Base-by-base conservation (phyloP, 2,113 vertebrate genomes). In the Pyxicephalus adspersus region DNA sequence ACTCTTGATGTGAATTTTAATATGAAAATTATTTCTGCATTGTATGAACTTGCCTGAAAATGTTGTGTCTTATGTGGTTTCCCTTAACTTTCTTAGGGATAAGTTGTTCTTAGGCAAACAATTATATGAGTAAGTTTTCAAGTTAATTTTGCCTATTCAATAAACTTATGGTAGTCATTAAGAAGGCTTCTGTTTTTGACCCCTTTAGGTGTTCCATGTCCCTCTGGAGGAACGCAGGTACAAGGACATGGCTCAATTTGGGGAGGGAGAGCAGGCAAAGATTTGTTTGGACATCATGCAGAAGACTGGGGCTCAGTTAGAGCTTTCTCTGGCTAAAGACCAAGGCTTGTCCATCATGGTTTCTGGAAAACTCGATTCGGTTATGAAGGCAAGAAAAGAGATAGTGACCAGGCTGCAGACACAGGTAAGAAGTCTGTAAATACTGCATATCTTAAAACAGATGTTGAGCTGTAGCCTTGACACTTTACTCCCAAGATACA, bases 241-340 rank as follows among this genome's bases (percentile, higher is more conserved):
- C 89, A 99, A 99, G 92, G 97, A 99, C 91, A 96, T 99, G 89
- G 98, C 97, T 91, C 98, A 99, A 89, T 99, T 99, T 85, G 98
- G 98, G 86, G 98, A 99, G 90, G 98, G 97, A 3, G 97, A 99
- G 77, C 98, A 99, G 91, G 98, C 95, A 1, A 99, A 99, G 88
- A 97, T 99, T 87, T 99, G 98, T 86, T 94, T 99, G 38, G 98
- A 99, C 91, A 99, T 99, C 94, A 99, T 99, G 98, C 96, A 99
- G 84, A 96, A 96, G 90, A 99, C 98, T 0, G 97, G 97, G 57
- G 97, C 98, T 83, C 97, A 99, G 84, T 92, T 99, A 89, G 98
- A 99, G 90, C 93, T 99, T 83, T 99, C 98, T 87, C 94, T 99
- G 16, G 97, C 98, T 1, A 99, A 99, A 92, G 98, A 99, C 88